Percentiles rank a stretch among this genome's conserved stretches.
These are phyloP conservation scores for Girardinus metallicus DNA, from an alignment of 2,797 vertebrate species.

Conservation along the genomic window DNA sequence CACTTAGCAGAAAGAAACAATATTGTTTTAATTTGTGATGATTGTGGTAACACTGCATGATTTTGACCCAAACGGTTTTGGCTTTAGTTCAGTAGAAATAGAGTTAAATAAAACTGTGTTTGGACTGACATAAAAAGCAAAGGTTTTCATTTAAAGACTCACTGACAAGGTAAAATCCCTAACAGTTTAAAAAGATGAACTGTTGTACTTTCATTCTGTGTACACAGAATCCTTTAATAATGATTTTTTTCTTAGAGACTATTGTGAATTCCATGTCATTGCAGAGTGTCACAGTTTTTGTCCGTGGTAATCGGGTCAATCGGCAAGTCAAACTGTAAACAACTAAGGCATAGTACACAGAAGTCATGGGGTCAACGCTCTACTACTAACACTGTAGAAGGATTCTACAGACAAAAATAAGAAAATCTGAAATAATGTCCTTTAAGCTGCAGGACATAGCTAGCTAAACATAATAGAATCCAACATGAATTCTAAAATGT, in stretches of 20 bases:
- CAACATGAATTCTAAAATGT: background rate
- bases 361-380: background rate
- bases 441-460: background rate
- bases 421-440: background rate
- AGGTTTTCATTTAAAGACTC: background rate
- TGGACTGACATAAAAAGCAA: background rate
- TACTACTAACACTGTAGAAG: background rate
- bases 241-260: too few relatives aligned
- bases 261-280: too few relatives aligned
- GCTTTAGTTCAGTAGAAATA: background rate
- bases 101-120: background rate
- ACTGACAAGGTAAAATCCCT: too few relatives aligned
- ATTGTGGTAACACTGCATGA: background rate
- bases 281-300: too few relatives aligned
- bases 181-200: too few relatives aligned
- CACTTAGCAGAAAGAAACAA: background rate
- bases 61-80: background rate
- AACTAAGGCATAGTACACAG: too few relatives aligned
- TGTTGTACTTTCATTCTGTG: too few relatives aligned
- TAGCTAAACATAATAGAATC: background rate
- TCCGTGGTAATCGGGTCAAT: too few relatives aligned
- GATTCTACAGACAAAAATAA: background rate
- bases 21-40: background rate
- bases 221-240: too few relatives aligned
- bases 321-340: too few relatives aligned